Percentiles rank a stretch among this genome's conserved stretches.
These are phyloP conservation scores for Pterocles burchelli DNA, from an alignment of 2,113 vertebrate genomes.

Conservation along the genomic window DNA sequence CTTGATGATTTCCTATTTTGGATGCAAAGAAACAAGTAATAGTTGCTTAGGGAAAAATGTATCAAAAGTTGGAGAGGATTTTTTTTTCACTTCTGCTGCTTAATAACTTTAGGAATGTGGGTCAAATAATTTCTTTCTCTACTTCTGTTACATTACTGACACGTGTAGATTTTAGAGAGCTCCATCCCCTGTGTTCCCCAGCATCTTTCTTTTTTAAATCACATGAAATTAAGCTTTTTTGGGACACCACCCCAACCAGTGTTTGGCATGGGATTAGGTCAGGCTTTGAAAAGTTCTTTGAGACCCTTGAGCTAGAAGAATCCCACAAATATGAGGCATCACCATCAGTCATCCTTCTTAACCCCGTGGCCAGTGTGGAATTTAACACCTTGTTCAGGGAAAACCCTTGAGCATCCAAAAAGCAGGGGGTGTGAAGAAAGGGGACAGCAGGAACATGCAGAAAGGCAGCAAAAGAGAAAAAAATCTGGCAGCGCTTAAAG, in stretches of 20 bases:
- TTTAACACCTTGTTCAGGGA: background rate
- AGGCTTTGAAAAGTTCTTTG: background rate
- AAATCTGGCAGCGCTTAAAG: background rate
- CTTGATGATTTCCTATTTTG: slow-evolving; percentile 36
- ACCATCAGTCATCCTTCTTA: background rate
- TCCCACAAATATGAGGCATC: background rate
- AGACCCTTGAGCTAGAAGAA: background rate
- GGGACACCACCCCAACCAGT: background rate
- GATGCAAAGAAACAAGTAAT: slow-evolving; percentile 32
- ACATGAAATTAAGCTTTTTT: background rate
- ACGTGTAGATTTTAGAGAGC: background rate
- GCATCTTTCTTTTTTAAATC: background rate
- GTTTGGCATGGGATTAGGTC: background rate
- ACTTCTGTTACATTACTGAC: background rate
- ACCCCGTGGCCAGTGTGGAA: background rate
- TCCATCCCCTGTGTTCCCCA: rapidly evolving
- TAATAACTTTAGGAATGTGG: slow-evolving; percentile 66
- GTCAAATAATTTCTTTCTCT: slow-evolving; percentile 6
- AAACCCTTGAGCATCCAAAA: background rate
- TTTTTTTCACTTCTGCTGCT: slow-evolving; percentile 38
- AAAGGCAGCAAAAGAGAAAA: background rate
- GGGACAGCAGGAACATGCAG: background rate
- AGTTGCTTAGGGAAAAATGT: slow-evolving; percentile 26
- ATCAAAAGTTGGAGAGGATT: background rate
- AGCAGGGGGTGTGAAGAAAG: background rate